Evolutionary conservation across 2,888 invertebrate genomes (phyloP).

Genomic region (Aporophyla lueneburgensis): DNA sequence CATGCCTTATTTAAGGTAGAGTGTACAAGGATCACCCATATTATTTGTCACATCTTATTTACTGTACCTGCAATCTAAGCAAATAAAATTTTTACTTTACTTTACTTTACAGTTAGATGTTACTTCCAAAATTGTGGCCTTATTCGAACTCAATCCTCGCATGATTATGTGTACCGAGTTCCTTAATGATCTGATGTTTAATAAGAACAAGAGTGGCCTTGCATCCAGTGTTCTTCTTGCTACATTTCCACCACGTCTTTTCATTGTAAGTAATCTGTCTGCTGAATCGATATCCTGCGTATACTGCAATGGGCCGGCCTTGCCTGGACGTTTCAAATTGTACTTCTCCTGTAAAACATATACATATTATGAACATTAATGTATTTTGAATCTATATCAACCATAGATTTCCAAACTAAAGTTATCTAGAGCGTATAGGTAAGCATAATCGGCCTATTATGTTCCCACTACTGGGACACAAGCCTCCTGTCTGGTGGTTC

Average conservation of each 20-base stretch:
- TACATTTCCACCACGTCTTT: constrained; percentile 57
- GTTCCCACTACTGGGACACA: too few relatives aligned
- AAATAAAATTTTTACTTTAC: too few relatives aligned
- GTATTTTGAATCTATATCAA: not conserved
- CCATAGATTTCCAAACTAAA: not conserved
- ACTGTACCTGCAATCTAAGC: too few relatives aligned
- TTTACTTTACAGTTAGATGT: too few relatives aligned
- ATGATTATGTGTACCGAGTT: constrained; percentile 11
- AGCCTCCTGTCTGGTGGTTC: too few relatives aligned
- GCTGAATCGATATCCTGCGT: constrained; percentile 35
- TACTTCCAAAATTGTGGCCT: not conserved
- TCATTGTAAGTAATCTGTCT: constrained; percentile 20
- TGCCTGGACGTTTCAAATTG: constrained; percentile 28
- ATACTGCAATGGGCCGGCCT: constrained; percentile 38
- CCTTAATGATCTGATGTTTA: constrained; percentile 14
- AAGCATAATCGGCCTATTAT: too few relatives aligned
- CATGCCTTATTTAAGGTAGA: too few relatives aligned
- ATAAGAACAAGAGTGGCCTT: constrained; percentile 70
- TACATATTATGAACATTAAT: not conserved
- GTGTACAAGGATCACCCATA: too few relatives aligned
- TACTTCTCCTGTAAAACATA: constrained; percentile 23
- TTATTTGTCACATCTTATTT: too few relatives aligned
- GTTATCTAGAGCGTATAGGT: not conserved
- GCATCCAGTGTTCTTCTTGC: constrained; percentile 66
- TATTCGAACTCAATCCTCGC: not conserved